Evolutionary conservation across 2,888 invertebrate genomes (phyloP).

Genomic region (Eudiplozoon nipponicum): DNA sequence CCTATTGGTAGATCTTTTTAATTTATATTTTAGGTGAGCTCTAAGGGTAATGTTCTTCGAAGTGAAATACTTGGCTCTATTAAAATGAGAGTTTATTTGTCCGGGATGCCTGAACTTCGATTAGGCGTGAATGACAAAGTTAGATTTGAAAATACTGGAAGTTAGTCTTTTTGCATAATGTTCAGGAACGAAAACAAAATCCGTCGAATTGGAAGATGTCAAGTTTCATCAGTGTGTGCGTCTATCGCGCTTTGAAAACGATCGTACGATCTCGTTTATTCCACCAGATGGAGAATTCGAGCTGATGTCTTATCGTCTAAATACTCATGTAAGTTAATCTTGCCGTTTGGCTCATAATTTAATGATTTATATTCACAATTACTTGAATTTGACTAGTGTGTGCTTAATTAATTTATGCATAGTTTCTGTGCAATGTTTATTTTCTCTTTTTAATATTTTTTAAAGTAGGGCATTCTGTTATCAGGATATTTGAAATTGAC

Average conservation of each 20-base stretch:
- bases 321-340: conserved; percentile 43
- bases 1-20: conserved; percentile 33
- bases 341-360: no score
- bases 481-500: no score
- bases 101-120: conserved; percentile 85
- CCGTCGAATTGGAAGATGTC: conserved; percentile 82
- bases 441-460: no score
- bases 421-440: no score
- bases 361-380: no score
- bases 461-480: no score
- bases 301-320: conserved; percentile 76
- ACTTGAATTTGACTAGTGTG: no score
- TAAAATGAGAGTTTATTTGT: conserved; percentile 84
- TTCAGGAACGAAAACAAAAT: conserved; percentile 59
- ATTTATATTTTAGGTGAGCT: conserved; percentile 31
- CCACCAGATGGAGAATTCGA: conserved; percentile 97
- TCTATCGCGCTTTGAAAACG: conserved; percentile 76
- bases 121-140: conserved; percentile 82
- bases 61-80: conserved; percentile 93
- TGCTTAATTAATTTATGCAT: no score
- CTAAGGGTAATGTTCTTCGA: conserved; percentile 69
- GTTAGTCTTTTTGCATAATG: conserved; percentile 22
- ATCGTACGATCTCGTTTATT: conserved; percentile 82
- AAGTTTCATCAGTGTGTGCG: conserved; percentile 94
- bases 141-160: conserved; percentile 73